Evolutionary conservation across 2,797 vertebrate species (phyloP).

Genomic region (Lacerta viridis): DNA sequence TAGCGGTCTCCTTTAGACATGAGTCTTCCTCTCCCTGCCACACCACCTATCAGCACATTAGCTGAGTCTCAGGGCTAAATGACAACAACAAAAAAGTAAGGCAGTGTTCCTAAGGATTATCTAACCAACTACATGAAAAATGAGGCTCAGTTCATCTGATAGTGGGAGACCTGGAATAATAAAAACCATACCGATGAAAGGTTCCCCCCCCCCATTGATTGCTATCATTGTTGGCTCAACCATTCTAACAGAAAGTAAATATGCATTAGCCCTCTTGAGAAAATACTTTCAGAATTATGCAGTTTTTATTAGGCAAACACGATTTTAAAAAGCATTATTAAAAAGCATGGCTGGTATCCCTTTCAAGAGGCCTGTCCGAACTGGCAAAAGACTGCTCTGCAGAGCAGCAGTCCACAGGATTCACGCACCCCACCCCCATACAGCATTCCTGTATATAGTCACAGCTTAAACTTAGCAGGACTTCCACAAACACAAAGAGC

Average conservation of each 20-base stretch:
- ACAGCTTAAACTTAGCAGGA: conserved; percentile 55
- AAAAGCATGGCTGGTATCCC: conserved; percentile 60
- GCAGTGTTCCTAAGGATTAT: conserved; percentile 70
- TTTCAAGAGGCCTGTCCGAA: conserved; percentile 66
- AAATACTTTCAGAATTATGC: conserved; percentile 79
- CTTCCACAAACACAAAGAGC: conserved; percentile 57
- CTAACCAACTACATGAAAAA: conserved; percentile 71
- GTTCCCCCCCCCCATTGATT: conserved; percentile 81
- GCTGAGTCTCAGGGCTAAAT: conserved; percentile 56
- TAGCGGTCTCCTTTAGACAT: conserved; percentile 32
- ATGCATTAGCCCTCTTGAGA: conserved; percentile 74
- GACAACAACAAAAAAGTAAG: conserved; percentile 26
- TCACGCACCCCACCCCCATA: conserved; percentile 54
- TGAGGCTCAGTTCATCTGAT: conserved; percentile 74
- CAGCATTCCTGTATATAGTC: conserved; percentile 55
- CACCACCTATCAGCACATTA: conserved; percentile 59
- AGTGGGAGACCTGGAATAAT: conserved; percentile 76
- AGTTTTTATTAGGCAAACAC: conserved; percentile 78
- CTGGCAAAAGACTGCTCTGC: conserved; percentile 60
- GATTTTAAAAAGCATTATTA: conserved; percentile 68
- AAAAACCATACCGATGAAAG: conserved; percentile 80
- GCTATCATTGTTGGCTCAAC: conserved; percentile 81
- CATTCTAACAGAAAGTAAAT: conserved; percentile 76
- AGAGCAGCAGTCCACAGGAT: conserved; percentile 61
- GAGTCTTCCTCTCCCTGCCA: conserved; percentile 52